Percentiles rank a stretch among this genome's conserved stretches.
phyloP scores from a whole-genome alignment of 1,140 invertebrate species.

The Drosophila truncata region DNA sequence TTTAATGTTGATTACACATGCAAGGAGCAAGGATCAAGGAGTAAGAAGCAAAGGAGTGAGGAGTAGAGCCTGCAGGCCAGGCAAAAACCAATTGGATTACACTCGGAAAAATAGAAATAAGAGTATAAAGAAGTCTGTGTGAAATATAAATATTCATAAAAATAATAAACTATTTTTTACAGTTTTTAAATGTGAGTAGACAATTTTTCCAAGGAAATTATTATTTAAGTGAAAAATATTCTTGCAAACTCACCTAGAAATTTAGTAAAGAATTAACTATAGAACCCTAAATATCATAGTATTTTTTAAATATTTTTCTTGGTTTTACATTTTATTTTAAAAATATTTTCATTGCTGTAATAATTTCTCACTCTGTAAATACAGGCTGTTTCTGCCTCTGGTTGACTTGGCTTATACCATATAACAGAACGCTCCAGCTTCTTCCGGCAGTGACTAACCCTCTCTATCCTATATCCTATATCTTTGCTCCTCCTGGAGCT shows the following conservation, averaged over 20 bases:
- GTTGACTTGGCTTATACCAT: conserved; percentile 48
- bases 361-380: conserved; percentile 12
- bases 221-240: neutral
- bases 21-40: conserved; percentile 44
- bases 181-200: neutral
- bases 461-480: conserved; percentile 6
- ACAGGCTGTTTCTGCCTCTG: conserved; percentile 44
- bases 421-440: conserved; percentile 46
- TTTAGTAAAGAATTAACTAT: neutral
- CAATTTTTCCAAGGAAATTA: neutral
- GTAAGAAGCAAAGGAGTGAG: conserved; percentile 13
- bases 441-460: conserved; percentile 21
- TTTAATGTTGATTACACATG: conserved; percentile 83
- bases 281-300: neutral
- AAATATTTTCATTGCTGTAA: neutral
- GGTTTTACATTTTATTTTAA: neutral
- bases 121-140: too few relatives aligned
- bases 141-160: neutral
- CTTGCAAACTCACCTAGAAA: neutral
- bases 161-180: neutral
- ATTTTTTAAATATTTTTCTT: neutral
- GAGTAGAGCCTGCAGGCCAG: conserved; percentile 32
- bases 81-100: conserved; percentile 24
- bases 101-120: neutral
- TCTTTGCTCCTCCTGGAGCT: conserved; percentile 7